A percentile compares a stretch with the other conserved stretches of the same genome.
Conservation (phyloP, 2,113 vertebrate genomes). For the Urocolius indicus region DNA sequence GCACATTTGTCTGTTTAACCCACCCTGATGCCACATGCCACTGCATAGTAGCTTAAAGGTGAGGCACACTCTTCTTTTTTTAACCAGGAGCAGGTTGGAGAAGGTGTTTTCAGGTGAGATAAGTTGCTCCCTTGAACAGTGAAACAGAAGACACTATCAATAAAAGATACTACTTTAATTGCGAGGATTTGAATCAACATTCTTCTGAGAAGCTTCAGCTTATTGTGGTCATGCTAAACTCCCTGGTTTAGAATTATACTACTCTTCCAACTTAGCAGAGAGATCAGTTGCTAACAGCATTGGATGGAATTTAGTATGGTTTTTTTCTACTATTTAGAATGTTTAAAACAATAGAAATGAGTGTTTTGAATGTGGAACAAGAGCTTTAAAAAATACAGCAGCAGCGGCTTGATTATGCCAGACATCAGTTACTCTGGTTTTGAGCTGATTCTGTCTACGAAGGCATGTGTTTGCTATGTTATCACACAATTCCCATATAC, state of each 20-base stretch:
- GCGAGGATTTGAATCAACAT: not conserved
- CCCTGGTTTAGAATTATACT: not conserved
- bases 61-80: not conserved
- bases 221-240: not conserved
- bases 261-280: not conserved
- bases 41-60: not conserved
- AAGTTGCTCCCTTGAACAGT: not conserved
- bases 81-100: not conserved
- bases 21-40: not conserved
- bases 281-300: not conserved
- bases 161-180: not conserved
- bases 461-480: not conserved
- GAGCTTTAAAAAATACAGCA: not conserved
- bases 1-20: slow-evolving; percentile 1
- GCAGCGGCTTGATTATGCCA: not conserved
- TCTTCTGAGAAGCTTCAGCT: not conserved
- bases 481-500: not conserved
- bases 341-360: not conserved
- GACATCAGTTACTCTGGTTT: not conserved
- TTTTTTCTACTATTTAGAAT: not conserved
- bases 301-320: not conserved
- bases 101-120: not conserved
- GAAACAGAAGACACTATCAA: not conserved
- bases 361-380: not conserved
- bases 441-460: not conserved